Percentiles rank a stretch among this genome's conserved stretches.
These are phyloP conservation scores for Bombus impatiens DNA, from an alignment of 1,140 invertebrate species.

Conservation along the genomic window DNA sequence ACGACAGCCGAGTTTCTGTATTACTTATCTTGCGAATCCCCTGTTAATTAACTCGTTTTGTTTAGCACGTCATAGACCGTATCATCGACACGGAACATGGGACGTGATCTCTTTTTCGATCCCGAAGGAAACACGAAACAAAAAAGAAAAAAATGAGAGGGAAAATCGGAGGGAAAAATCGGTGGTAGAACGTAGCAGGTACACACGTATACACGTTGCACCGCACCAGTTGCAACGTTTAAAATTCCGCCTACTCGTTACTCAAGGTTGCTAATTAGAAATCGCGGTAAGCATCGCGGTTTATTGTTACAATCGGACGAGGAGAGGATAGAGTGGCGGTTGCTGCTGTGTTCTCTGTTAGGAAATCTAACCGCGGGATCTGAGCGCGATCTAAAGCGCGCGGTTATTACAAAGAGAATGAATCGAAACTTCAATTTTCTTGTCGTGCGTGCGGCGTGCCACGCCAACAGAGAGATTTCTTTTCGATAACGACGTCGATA, in stretches of 20 bases:
- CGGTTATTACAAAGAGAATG: constrained; percentile 1
- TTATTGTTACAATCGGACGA: constrained; percentile 36
- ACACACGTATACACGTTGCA: not conserved
- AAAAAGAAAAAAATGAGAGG: not conserved
- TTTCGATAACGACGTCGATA: not conserved
- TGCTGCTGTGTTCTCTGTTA: constrained; percentile 25
- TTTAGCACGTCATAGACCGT: constrained; percentile 1
- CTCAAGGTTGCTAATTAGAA: constrained; percentile 30
- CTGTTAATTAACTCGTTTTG: constrained; percentile 42
- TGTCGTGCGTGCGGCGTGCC: constrained; percentile 1
- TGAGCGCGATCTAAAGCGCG: not conserved
- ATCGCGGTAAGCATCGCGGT: constrained; percentile 24
- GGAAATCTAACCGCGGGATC: constrained; percentile 5
- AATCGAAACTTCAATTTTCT: not conserved
- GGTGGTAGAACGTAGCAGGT: not conserved
- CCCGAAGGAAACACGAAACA: not conserved
- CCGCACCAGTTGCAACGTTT: not conserved
- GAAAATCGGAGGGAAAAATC: not conserved
- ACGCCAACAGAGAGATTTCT: not conserved
- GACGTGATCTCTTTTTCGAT: not conserved
- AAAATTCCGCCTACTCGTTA: constrained; percentile 40
- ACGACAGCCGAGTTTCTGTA: not conserved
- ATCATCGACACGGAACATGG: constrained; percentile 6
- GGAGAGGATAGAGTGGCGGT: not conserved
- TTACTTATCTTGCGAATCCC: not conserved